Base-by-base conservation (phyloP, 2,113 vertebrate species). In the Channa maculata region DNA sequence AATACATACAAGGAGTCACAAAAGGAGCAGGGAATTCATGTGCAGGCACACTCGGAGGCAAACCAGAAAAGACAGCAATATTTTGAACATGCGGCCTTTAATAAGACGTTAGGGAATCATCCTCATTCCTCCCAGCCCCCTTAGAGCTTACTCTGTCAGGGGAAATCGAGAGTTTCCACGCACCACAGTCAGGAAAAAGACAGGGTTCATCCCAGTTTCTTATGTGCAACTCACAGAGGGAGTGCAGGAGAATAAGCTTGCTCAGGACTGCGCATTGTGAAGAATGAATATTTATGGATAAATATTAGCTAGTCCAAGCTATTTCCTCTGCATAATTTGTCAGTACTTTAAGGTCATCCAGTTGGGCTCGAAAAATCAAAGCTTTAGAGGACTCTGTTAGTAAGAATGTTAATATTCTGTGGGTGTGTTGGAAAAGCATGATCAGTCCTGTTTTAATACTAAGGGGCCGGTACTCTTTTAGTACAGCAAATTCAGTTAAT, bases 261-360 rank as follows among this genome's bases (percentile, higher is more conserved):
- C 15, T 63, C 50, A 70, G 66, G 53, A 69, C 54, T 59, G 77
- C 61, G 59, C 45, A 5, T 61, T 75, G 41, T 62, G 66, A 64
- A 68, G 48, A 85, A 82, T 86, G 46, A 86, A 87, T 87, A 88
- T 87, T 87, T 83, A 85, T 86, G 77, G 49, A 36, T 61, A 76
- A 86, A 73, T 62, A 81, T 69, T 43, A 66, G 60, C 63, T 75
- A 77, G 53, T 83, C 75, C 39, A 49, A 85, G 73, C 79, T 75
- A 67, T 75, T 77, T 33, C 74, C 70, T 43, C 50, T 71, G 71
- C 59, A 87, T 88, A 85, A 84, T 84, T 68, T 82, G 53, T 63
- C 65, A 69, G 69, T 74, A 57, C 73, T 86, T 82, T 83, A 85
- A 72, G 80, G 80, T 84, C 73, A 69, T 80, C 48, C 48, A 60